phyloP scores from a whole-genome alignment of 2,888 invertebrate genomes.

The Eilema caniola region DNA sequence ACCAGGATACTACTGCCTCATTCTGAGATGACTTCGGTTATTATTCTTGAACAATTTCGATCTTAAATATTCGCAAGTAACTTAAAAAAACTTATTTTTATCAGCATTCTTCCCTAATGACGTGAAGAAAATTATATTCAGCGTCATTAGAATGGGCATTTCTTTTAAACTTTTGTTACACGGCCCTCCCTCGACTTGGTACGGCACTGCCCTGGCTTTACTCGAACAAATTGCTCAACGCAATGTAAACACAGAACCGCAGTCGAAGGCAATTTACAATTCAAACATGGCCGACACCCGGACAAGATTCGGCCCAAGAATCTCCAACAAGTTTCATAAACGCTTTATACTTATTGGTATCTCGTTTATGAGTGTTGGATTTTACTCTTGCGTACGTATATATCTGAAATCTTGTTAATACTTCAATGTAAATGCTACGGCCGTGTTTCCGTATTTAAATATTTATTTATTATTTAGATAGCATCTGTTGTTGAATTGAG shows the following conservation, averaged over 20 bases:
- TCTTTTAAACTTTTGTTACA: conserved; percentile 10
- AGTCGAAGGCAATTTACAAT: conserved; percentile 30
- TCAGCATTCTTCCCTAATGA: conserved; percentile 23
- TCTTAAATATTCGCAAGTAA: conserved; percentile 2
- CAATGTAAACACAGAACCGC: conserved; percentile 26
- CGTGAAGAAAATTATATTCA: conserved; percentile 23
- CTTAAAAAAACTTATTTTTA: conserved; percentile 10
- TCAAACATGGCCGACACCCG: conserved; percentile 22
- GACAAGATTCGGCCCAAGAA: conserved; percentile 10
- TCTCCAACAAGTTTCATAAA: conserved; percentile 14
- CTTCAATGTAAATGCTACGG: not conserved
- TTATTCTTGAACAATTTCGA: not conserved
- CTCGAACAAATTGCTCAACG: conserved; percentile 28
- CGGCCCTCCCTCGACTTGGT: not conserved
- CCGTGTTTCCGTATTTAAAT: no score
- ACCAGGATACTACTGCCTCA: not conserved
- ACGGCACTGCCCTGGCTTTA: not conserved
- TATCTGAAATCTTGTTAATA: not conserved
- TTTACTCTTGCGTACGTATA: not conserved
- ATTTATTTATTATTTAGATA: no score
- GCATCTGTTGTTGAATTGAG: not conserved
- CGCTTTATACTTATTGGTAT: not conserved
- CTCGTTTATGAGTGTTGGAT: not conserved
- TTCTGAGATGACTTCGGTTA: not conserved
- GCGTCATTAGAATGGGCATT: conserved; percentile 11